Conservation (phyloP, 2,797 vertebrate species). For the Serranus cabrilla region DNA sequence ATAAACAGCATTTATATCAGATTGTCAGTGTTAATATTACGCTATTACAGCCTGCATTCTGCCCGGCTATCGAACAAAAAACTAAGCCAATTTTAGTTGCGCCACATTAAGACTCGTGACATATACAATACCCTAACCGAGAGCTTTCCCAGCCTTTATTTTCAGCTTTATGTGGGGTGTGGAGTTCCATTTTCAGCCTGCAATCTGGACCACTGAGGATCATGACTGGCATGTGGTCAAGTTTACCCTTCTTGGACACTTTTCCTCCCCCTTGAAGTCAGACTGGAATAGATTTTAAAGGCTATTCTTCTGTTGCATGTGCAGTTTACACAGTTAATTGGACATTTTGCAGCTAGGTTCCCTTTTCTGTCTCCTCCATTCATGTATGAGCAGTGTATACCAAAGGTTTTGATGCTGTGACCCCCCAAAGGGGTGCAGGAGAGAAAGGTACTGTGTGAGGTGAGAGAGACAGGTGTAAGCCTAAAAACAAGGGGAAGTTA, state of each 20-base stretch:
- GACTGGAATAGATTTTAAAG: slow-evolving; percentile 67
- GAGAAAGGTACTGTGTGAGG: not conserved
- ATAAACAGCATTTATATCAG: not conserved
- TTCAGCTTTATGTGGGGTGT: slow-evolving; percentile 77
- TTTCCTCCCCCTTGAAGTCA: slow-evolving; percentile 45
- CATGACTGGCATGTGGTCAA: slow-evolving; percentile 78
- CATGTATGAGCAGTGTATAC: too few relatives aligned
- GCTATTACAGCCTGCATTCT: slow-evolving; percentile 23
- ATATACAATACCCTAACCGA: slow-evolving; percentile 47
- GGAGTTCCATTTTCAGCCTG: slow-evolving; percentile 71
- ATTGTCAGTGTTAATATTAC: slow-evolving; percentile 17
- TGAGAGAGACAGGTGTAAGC: not conserved
- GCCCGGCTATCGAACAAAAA: slow-evolving; percentile 23
- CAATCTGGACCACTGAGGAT: slow-evolving; percentile 58
- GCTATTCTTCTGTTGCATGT: slow-evolving; percentile 39
- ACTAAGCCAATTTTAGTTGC: slow-evolving; percentile 40
- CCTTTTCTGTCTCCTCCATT: not conserved
- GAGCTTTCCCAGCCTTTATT: slow-evolving; percentile 71
- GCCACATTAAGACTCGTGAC: slow-evolving; percentile 59
- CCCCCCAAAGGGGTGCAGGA: too few relatives aligned
- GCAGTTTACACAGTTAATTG: slow-evolving; percentile 28
- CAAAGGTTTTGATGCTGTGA: too few relatives aligned
- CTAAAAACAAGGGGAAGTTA: not conserved
- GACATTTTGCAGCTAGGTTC: slow-evolving; percentile 21
- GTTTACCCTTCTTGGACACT: slow-evolving; percentile 56